phyloP scores from a whole-genome alignment of 2,113 vertebrate genomes.

The Crotalus helleri region DNA sequence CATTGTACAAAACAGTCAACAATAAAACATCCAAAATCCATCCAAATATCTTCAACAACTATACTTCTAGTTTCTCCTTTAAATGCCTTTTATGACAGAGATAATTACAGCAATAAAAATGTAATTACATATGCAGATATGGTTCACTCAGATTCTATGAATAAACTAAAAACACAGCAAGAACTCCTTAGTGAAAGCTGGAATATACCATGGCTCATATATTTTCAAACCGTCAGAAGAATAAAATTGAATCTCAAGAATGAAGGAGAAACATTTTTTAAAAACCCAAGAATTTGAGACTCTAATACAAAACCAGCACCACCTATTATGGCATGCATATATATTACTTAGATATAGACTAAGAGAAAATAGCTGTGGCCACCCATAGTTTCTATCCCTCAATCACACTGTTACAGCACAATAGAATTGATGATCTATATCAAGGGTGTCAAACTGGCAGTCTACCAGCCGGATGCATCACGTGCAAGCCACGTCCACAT shows the following conservation, averaged over 20 bases:
- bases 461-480: too few relatives aligned
- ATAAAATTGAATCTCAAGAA: background rate
- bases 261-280: background rate
- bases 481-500: too few relatives aligned
- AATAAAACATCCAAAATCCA: background rate
- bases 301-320: too few relatives aligned
- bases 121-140: background rate
- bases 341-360: too few relatives aligned
- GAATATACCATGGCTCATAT: background rate
- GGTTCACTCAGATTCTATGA: background rate
- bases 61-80: background rate
- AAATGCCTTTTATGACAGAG: background rate
- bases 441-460: too few relatives aligned
- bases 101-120: background rate
- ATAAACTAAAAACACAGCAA: background rate
- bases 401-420: background rate
- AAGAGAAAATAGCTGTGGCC: too few relatives aligned
- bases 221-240: background rate
- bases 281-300: background rate
- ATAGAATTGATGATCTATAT: background rate
- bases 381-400: background rate
- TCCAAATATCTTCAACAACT: background rate
- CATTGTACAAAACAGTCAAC: background rate
- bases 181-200: background rate
- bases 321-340: too few relatives aligned